phyloP scores from a whole-genome alignment of 2,797 vertebrate genomes.

The Helarctos malayanus region DNA sequence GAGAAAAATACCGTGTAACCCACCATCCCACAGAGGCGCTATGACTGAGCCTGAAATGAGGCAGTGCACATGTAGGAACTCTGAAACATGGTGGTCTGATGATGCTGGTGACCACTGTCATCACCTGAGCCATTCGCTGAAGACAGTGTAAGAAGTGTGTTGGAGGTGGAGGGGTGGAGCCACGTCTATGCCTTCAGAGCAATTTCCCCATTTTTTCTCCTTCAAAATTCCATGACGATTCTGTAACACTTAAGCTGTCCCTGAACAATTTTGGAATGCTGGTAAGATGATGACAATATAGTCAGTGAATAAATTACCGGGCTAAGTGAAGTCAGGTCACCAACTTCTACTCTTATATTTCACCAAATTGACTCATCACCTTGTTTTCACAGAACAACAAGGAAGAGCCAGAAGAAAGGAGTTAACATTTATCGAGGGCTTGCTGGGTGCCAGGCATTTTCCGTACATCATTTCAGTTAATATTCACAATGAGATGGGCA shows the following conservation, averaged over 20 bases:
- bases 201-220: neutral
- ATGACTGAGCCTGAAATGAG: neutral
- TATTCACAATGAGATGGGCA: neutral
- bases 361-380: neutral
- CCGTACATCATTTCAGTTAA: neutral
- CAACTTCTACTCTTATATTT: neutral
- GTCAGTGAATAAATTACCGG: neutral
- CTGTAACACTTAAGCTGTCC: neutral
- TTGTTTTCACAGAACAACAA: neutral
- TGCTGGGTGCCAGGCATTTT: neutral
- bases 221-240: neutral
- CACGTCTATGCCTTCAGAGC: neutral
- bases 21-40: neutral
- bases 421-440: neutral
- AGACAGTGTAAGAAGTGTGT: neutral
- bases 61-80: neutral
- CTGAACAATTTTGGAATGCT: neutral
- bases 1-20: neutral
- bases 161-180: neutral
- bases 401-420: neutral
- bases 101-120: too few relatives aligned
- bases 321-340: neutral
- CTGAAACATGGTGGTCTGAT: neutral
- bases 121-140: neutral
- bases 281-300: neutral